phyloP scores from a whole-genome alignment of 2,888 invertebrate species.

The Hemaris fuciformis region DNA sequence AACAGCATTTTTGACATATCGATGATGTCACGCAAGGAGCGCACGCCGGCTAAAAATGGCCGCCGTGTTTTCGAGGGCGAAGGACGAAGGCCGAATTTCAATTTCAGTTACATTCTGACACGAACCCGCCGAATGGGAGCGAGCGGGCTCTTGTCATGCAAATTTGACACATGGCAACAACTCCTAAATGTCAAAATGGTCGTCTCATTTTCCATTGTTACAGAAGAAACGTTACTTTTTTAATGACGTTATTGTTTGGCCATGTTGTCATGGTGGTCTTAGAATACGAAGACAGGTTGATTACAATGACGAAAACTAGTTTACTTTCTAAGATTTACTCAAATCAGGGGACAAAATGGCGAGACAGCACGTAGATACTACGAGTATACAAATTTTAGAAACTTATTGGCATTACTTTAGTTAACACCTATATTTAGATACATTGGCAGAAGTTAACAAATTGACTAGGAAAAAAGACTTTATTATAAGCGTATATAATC shows the following conservation, averaged over 20 bases:
- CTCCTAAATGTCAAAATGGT: constrained; percentile 23
- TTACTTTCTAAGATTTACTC: no score
- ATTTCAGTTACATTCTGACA: constrained; percentile 41
- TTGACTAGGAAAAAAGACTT: no score
- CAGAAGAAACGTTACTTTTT: not conserved
- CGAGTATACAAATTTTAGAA: no score
- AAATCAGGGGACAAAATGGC: no score
- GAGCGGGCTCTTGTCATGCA: constrained; percentile 54
- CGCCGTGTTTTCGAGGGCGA: constrained; percentile 40
- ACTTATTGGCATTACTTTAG: no score
- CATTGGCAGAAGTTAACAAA: no score
- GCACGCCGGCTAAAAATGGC: constrained; percentile 33
- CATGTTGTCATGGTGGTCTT: not conserved
- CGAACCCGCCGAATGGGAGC: constrained; percentile 33
- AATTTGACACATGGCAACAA: constrained; percentile 29
- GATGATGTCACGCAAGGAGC: constrained; percentile 51
- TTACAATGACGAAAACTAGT: no score
- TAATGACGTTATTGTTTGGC: not conserved
- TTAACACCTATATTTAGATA: no score
- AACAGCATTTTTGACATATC: constrained; percentile 35
- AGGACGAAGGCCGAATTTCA: constrained; percentile 56
- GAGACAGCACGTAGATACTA: no score
- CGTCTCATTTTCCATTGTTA: not conserved
- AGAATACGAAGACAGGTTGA: no score
- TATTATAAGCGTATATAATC: no score